phyloP scores from a whole-genome alignment of 2,113 vertebrate genomes.

The Dryoscopus gambensis region DNA sequence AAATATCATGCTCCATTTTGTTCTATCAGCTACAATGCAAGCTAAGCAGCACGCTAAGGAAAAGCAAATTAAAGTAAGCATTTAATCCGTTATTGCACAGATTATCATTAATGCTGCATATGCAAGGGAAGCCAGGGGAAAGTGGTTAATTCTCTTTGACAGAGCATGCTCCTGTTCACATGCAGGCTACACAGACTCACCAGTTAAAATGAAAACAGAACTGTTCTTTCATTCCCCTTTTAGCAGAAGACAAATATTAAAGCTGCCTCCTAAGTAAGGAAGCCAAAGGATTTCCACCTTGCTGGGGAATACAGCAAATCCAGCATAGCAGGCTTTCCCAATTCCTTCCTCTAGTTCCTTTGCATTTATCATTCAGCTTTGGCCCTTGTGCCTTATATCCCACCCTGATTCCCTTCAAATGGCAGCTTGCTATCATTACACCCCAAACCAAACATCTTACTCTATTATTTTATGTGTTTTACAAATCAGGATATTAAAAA shows the following conservation, averaged over 20 bases:
- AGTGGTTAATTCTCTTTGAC: conserved; percentile 75
- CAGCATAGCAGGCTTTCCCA: not conserved
- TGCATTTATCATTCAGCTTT: not conserved
- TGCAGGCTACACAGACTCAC: conserved; percentile 46
- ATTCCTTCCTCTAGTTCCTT: not conserved
- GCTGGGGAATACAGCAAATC: not conserved
- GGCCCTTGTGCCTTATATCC: not conserved
- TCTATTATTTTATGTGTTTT: not conserved
- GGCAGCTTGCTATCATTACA: not conserved
- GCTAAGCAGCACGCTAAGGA: conserved; percentile 23
- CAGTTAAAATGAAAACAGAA: not conserved
- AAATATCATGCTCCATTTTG: conserved; percentile 12
- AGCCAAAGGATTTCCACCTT: conserved; percentile 11
- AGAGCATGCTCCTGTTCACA: conserved; percentile 83
- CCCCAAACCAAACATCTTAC: not conserved
- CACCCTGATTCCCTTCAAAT: not conserved
- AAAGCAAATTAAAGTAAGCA: conserved; percentile 31
- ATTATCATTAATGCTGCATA: not conserved
- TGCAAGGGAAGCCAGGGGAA: not conserved
- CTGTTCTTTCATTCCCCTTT: conserved; percentile 15
- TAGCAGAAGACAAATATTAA: conserved; percentile 26
- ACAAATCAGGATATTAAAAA: not conserved
- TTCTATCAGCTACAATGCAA: conserved; percentile 13
- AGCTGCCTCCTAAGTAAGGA: not conserved
- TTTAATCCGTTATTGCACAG: not conserved